phyloP scores from a whole-genome alignment of 2,113 vertebrate genomes.

The Silurus asotus region DNA sequence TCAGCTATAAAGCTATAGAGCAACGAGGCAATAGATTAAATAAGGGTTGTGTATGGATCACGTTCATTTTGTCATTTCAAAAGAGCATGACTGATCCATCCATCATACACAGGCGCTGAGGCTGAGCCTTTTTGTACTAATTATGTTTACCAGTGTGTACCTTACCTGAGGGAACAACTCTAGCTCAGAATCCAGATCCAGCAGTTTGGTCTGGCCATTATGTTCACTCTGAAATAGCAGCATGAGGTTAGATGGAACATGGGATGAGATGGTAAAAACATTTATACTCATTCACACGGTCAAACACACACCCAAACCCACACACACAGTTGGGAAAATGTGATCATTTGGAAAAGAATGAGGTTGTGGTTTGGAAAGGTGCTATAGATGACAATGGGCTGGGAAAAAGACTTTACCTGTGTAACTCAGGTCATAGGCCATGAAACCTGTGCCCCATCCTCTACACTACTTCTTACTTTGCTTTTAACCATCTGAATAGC shows the following conservation, averaged over 20 bases:
- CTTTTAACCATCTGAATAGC: background rate
- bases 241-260: conserved; percentile 54
- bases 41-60: background rate
- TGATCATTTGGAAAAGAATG: background rate
- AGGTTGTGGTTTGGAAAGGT: conserved; percentile 17
- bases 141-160: conserved; percentile 11
- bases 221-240: conserved; percentile 89
- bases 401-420: conserved; percentile 33
- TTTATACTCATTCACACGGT: background rate
- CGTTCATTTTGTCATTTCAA: background rate
- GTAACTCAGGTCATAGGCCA: background rate
- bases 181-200: conserved; percentile 83
- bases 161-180: conserved; percentile 86
- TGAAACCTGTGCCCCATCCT: background rate
- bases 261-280: conserved; percentile 40
- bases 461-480: conserved; percentile 11
- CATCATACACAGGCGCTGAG: background rate
- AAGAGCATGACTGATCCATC: background rate
- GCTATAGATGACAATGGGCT: conserved; percentile 5
- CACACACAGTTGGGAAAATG: conserved; percentile 17
- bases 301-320: background rate
- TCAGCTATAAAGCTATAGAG: background rate
- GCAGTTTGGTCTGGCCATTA: conserved; percentile 66
- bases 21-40: background rate
- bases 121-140: background rate